These are phyloP conservation scores for Coregonus suidteri DNA, from an alignment of 2,797 vertebrate genomes.

Conservation along the genomic window DNA sequence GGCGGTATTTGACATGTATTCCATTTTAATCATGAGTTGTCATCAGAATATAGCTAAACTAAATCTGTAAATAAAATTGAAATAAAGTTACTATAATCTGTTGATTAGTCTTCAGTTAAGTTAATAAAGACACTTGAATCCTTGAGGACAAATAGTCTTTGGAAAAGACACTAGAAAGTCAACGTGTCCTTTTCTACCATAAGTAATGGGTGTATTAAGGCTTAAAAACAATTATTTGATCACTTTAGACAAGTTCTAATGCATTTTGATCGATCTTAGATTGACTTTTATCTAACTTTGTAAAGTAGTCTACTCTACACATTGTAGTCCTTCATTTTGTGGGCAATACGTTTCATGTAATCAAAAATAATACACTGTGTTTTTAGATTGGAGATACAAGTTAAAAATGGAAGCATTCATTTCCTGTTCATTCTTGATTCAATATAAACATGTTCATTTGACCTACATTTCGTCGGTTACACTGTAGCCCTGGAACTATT, in stretches of 20 bases:
- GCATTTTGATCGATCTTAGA: not conserved
- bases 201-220: not conserved
- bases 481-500: conserved; percentile 26
- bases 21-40: not conserved
- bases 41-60: not conserved
- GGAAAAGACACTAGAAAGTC: not conserved
- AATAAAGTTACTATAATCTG: not conserved
- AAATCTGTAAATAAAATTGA: not conserved
- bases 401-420: not conserved
- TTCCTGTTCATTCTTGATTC: too few relatives aligned
- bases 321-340: not conserved
- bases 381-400: not conserved
- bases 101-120: too few relatives aligned
- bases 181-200: not conserved
- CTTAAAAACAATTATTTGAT: not conserved
- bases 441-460: not conserved
- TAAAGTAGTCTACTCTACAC: not conserved
- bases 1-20: not conserved
- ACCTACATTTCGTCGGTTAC: conserved; percentile 42
- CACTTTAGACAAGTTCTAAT: not conserved
- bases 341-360: not conserved
- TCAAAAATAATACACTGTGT: not conserved
- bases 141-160: not conserved
- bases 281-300: not conserved
- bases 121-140: too few relatives aligned